Conservation (phyloP, 2,797 vertebrate genomes). For the Zalophus californianus region DNA sequence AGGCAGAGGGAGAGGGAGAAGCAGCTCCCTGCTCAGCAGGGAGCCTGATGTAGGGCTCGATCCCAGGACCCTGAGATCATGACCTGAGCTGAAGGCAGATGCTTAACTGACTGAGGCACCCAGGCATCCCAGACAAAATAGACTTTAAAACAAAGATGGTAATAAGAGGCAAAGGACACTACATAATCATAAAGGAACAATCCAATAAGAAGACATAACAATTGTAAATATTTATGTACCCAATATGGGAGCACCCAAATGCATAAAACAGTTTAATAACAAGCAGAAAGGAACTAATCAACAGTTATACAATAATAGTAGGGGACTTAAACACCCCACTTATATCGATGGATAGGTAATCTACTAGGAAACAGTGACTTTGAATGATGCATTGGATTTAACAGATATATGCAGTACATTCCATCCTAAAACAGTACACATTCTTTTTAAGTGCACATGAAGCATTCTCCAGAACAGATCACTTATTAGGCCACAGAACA, state of each 20-base stretch:
- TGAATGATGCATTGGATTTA: neutral
- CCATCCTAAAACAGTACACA: neutral
- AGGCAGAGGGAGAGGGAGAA: too few relatives aligned
- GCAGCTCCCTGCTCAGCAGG: too few relatives aligned
- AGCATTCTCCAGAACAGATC: neutral
- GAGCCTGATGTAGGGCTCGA: too few relatives aligned
- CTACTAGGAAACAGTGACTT: neutral
- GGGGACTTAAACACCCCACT: neutral
- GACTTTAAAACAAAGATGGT: neutral
- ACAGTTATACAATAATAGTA: neutral
- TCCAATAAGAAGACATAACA: neutral
- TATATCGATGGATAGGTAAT: neutral
- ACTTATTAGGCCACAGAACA: neutral
- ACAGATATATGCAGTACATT: neutral
- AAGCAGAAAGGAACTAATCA: neutral
- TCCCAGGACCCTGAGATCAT: too few relatives aligned
- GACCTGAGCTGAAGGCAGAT: too few relatives aligned
- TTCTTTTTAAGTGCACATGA: neutral
- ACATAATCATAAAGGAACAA: neutral
- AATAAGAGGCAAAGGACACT: neutral
- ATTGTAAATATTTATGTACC: neutral
- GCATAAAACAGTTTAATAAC: neutral
- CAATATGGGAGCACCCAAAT: neutral
- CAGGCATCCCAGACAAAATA: neutral
- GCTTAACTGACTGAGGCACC: too few relatives aligned